Evolutionary conservation across 2,113 vertebrate species (phyloP).

Genomic region (Takifugu bimaculatus): DNA sequence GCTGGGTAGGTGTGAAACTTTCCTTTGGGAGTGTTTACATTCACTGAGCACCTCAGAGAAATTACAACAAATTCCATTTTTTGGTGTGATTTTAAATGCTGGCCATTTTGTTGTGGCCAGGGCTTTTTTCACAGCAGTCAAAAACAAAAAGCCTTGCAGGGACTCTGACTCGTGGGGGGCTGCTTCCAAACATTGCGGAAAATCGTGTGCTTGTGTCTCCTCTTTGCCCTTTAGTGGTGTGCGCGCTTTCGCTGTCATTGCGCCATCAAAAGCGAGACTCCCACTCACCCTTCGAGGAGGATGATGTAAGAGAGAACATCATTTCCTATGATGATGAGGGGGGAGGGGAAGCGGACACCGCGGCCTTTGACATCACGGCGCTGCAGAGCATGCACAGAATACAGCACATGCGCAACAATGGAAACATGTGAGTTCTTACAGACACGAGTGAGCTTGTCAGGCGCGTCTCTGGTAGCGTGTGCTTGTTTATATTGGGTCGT

Average conservation of each 20-base stretch:
- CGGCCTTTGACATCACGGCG: slow-evolving; percentile 86
- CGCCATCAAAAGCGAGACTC: slow-evolving; percentile 72
- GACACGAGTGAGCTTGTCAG: slow-evolving; percentile 7
- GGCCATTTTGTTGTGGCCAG: too few relatives aligned
- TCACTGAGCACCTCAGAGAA: too few relatives aligned
- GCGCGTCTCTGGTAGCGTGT: slow-evolving; percentile 9
- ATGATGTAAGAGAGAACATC: slow-evolving; percentile 80
- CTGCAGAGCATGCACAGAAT: slow-evolving; percentile 75
- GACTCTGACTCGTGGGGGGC: slow-evolving; percentile 30
- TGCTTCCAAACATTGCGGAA: slow-evolving; percentile 4
- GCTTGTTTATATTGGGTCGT: slow-evolving; percentile 20
- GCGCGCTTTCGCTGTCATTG: slow-evolving; percentile 72
- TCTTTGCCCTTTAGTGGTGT: slow-evolving; percentile 65
- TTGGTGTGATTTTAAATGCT: too few relatives aligned
- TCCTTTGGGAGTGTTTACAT: too few relatives aligned
- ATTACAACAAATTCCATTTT: too few relatives aligned
- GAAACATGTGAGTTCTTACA: slow-evolving; percentile 62
- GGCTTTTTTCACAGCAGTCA: too few relatives aligned
- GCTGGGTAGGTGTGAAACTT: slow-evolving; percentile 70
- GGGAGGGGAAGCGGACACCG: slow-evolving; percentile 87
- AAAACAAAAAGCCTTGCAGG: too few relatives aligned
- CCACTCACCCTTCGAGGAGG: slow-evolving; percentile 70
- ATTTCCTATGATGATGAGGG: slow-evolving; percentile 85
- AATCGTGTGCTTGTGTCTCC: slow-evolving; percentile 27
- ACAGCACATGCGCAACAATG: slow-evolving; percentile 64